These are phyloP conservation scores for Gadopsis marmoratus DNA, from an alignment of 2,797 vertebrate genomes.

Conservation along the genomic window DNA sequence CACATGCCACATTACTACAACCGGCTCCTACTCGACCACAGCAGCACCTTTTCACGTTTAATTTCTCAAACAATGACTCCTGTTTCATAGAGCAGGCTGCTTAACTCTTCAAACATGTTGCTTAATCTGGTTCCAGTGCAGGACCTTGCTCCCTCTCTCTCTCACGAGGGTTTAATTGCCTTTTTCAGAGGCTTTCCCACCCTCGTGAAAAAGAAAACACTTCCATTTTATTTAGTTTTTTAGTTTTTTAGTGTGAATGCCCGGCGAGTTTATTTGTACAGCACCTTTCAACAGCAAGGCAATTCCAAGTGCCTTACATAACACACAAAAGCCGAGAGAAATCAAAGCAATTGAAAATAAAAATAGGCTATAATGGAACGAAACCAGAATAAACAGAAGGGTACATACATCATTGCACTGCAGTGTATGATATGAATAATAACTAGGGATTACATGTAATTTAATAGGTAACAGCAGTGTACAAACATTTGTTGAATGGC, in stretches of 20 bases:
- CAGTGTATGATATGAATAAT: background rate
- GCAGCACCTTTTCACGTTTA: conserved; percentile 6
- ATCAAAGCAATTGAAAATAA: background rate
- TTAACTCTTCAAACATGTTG: conserved; percentile 1
- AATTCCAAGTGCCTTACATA: background rate
- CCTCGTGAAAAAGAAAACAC: background rate
- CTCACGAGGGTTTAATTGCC: background rate
- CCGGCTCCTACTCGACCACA: background rate
- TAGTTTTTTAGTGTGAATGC: background rate
- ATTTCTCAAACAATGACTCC: background rate
- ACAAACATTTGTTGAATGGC: no score
- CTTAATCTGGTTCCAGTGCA: background rate
- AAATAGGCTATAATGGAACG: background rate
- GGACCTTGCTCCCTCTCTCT: background rate
- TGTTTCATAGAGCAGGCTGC: conserved; percentile 1
- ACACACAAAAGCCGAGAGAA: background rate
- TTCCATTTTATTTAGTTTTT: background rate
- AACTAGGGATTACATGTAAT: no score
- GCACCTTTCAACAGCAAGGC: background rate
- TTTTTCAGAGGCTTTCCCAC: conserved; percentile 11
- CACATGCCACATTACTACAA: background rate
- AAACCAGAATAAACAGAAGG: background rate
- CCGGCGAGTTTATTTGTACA: background rate
- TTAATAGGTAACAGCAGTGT: background rate
- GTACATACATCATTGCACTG: no score